A percentile compares a stretch with the other conserved stretches of the same genome.
These are phyloP conservation scores for Fregetta grallaria DNA, from an alignment of 2,113 vertebrate genomes.

Conservation along the genomic window DNA sequence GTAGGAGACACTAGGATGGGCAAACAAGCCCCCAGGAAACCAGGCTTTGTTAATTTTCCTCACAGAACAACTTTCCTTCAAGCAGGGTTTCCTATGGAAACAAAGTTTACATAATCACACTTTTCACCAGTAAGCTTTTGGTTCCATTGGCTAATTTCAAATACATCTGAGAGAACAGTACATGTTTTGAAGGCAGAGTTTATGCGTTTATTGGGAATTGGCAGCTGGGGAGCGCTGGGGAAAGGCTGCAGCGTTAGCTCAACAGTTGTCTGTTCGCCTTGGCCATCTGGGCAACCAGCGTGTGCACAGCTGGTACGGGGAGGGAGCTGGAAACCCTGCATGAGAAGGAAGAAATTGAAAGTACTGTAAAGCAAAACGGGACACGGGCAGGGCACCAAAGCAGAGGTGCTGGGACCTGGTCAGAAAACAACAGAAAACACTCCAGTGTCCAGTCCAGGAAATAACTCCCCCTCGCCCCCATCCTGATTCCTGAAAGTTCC, in stretches of 20 bases:
- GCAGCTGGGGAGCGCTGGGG: background rate
- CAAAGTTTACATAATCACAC: slow-evolving; percentile 11
- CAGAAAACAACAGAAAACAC: background rate
- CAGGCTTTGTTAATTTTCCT: background rate
- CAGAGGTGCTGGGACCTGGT: background rate
- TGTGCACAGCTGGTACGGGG: background rate
- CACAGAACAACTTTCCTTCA: background rate
- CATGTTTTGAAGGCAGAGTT: background rate
- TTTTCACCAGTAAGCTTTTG: background rate
- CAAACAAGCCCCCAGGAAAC: background rate
- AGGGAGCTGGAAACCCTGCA: background rate
- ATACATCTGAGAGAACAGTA: background rate
- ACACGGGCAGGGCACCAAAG: background rate
- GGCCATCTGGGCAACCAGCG: background rate
- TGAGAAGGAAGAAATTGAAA: background rate
- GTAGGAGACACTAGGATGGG: background rate
- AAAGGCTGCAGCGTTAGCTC: background rate
- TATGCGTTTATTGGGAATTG: background rate
- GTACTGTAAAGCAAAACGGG: background rate
- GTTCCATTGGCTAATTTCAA: background rate
- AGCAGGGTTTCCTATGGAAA: background rate
- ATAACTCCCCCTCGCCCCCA: background rate
- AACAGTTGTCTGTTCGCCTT: background rate
- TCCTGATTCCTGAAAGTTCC: background rate
- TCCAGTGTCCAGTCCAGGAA: rapidly evolving